Conservation (phyloP, 1,140 invertebrate species). For the Anastrepha ludens region DNA sequence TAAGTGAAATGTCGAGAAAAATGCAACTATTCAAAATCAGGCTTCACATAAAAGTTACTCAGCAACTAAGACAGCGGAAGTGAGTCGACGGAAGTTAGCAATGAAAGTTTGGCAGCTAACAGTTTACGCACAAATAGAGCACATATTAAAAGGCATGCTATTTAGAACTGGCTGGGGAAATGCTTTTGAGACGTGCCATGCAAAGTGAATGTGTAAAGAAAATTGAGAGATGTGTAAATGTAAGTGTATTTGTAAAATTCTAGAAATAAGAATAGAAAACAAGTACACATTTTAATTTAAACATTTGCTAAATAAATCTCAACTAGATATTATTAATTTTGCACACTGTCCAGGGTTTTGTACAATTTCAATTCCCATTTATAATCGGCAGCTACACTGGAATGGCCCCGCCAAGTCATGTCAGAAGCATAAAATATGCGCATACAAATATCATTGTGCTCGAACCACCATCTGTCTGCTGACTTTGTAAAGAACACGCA, state of each 20-base stretch:
- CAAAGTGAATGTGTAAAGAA: background rate
- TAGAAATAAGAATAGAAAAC: too few species aligned
- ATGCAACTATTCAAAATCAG: background rate
- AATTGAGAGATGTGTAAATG: background rate
- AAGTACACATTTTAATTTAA: too few species aligned
- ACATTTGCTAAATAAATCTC: too few species aligned
- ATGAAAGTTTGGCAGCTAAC: slow-evolving; percentile 35
- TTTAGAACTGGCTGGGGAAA: background rate
- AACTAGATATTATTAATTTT: too few species aligned
- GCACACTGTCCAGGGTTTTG: too few species aligned
- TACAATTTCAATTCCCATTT: too few species aligned
- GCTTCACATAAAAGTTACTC: slow-evolving; percentile 7
- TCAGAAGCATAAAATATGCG: background rate
- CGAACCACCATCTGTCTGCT: slow-evolving; percentile 27
- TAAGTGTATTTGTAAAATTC: too few species aligned
- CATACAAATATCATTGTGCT: background rate
- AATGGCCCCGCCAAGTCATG: background rate
- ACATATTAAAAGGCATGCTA: slow-evolving; percentile 2
- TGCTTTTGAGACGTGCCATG: background rate
- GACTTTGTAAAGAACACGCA: slow-evolving; percentile 9
- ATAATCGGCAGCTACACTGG: background rate
- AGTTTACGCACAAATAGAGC: slow-evolving; percentile 27
- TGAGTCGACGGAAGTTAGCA: slow-evolving; percentile 25
- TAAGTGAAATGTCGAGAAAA: slow-evolving; percentile 25
- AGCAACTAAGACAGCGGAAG: background rate